Evolutionary conservation across 2,888 invertebrate species (phyloP).

Genomic region (Halocaridina rubra): DNA sequence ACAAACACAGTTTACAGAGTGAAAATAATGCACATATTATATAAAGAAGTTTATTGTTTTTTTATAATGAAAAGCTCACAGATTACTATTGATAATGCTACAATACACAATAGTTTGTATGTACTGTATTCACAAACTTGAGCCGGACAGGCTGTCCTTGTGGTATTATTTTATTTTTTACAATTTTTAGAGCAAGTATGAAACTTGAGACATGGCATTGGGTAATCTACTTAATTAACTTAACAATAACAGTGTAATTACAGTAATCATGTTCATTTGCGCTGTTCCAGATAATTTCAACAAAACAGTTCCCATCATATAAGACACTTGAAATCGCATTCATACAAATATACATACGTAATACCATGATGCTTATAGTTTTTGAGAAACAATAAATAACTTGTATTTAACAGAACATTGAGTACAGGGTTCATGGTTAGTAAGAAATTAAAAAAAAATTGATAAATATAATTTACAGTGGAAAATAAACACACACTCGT

Average conservation of each 20-base stretch:
- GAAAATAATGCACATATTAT: background rate
- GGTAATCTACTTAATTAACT: background rate
- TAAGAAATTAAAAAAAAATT: too few relatives aligned
- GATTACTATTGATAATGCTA: constrained; percentile 40
- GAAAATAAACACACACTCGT: too few relatives aligned
- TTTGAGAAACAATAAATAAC: too few relatives aligned
- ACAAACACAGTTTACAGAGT: too few relatives aligned
- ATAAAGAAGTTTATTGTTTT: constrained; percentile 33
- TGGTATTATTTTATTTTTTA: background rate
- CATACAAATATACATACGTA: too few relatives aligned
- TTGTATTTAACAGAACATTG: too few relatives aligned
- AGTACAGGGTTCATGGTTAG: too few relatives aligned
- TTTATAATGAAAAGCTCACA: constrained; percentile 28
- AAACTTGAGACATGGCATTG: constrained; percentile 21
- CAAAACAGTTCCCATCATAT: background rate
- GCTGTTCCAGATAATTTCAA: constrained; percentile 22
- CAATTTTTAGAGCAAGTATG: constrained; percentile 19
- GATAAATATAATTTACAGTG: too few relatives aligned
- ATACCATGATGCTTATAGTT: too few relatives aligned
- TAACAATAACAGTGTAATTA: background rate
- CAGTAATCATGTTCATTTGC: background rate
- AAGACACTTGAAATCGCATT: too few relatives aligned
- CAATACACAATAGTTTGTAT: constrained; percentile 46
- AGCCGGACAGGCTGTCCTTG: constrained; percentile 40
- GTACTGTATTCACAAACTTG: constrained; percentile 49